Evolutionary conservation across 2,113 vertebrate species (phyloP), one percentile per base, ranked within the genome.

Genomic region (Taurulus bubalis): DNA sequence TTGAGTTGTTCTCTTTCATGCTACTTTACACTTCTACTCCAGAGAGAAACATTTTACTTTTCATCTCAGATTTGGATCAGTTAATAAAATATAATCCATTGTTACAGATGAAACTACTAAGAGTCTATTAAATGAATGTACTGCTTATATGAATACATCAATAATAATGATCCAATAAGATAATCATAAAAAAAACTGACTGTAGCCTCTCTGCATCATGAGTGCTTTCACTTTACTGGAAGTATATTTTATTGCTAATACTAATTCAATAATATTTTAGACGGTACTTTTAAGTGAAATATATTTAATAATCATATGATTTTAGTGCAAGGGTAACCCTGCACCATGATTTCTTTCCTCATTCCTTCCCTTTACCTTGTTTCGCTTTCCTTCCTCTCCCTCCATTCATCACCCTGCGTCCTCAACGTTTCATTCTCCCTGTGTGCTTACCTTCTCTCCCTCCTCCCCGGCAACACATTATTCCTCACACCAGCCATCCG

Each of bases 381-480:
- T 22, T 18, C 6, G 72, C 70, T 69, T 84, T 81, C 71, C 34
- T 66, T 60, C 40, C 83, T 62, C 58, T 28, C n/a, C 70, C 70
- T 56, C 74, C 89, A 81, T 90, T 76, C 83, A 82, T 90, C 87
- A 76, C 81, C 60, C 64, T 6, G 62, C 55, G 63, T 51, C 71
- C 24, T 59, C 75, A 30, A 47, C 3, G 9, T 82, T 77, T 91
- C 81, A 77, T 79, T 82, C 80, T 67, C 20, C 36, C 74, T 66
- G 80, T 88, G 82, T 75, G 45, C 83, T 86, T 65, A 81, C 75
- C 58, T 30, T 58, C 77, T 62, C 80, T 71, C 60, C 60, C 69
- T 80, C 62, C 64, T 70, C 58, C 71, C 73, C 56, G 47, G 34
- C 77, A 60, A 84, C 83, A 78, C 60, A 79, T 91, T 86, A 88